Conservation (phyloP, 2,888 invertebrate genomes). For the Sarcophaga rosellei region DNA sequence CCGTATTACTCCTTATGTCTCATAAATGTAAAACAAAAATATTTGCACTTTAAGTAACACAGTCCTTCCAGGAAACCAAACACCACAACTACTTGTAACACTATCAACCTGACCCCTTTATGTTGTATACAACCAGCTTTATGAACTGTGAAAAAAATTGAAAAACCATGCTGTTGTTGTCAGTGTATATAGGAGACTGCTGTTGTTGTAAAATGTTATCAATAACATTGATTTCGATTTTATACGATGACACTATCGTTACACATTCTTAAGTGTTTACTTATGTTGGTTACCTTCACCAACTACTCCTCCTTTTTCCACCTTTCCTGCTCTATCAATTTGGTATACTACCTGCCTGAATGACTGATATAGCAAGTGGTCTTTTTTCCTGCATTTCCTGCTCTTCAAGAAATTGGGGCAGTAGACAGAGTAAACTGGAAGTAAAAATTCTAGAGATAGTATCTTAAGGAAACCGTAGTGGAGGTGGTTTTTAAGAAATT, state of each 20-base stretch:
- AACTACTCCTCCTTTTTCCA: neutral
- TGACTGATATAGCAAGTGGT: neutral
- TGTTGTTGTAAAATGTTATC: conserved; percentile 23
- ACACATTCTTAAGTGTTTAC: conserved; percentile 42
- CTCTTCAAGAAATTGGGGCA: neutral
- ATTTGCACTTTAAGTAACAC: too few relatives aligned
- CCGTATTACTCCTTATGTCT: too few relatives aligned
- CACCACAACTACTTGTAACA: too few relatives aligned
- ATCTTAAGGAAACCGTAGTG: neutral
- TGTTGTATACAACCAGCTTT: too few relatives aligned
- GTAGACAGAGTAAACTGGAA: neutral
- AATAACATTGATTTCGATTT: conserved; percentile 60
- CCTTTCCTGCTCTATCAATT: neutral
- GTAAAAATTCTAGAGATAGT: conserved; percentile 13
- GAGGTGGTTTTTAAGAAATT: neutral
- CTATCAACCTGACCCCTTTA: too few relatives aligned
- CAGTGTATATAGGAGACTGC: too few relatives aligned
- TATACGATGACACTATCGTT: conserved; percentile 54
- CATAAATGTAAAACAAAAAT: too few relatives aligned
- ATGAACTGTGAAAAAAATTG: too few relatives aligned
- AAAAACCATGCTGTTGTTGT: too few relatives aligned
- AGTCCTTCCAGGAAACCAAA: too few relatives aligned
- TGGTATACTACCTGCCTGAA: neutral
- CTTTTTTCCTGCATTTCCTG: neutral
- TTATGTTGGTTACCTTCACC: neutral